Base-by-base conservation (phyloP, 2,797 vertebrate genomes). In the Pangasius sanitwongsei region DNA sequence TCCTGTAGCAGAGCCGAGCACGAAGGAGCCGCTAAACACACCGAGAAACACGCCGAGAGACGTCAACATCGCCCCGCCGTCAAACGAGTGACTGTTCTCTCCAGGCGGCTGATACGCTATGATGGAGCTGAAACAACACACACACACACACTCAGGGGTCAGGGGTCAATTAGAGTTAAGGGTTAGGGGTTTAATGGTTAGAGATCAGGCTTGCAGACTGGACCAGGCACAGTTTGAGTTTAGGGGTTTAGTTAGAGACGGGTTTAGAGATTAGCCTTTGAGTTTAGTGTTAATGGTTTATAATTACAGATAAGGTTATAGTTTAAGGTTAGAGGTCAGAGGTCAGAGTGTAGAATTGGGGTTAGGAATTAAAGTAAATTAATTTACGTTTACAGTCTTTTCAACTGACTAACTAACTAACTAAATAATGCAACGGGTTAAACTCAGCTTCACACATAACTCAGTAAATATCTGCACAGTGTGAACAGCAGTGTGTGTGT, bases 1-100 rank as follows among this genome's bases (percentile, higher is more conserved):
- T 91, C 98, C 99, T 1, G 98, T 98, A 86, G 96, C 97, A 80
- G 98, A 97, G 34, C 99, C 98, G 86, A 99, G 97, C 6, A 97
- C 97, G 86, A 99, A 99, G 59, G 99, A 99, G 23, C 98, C 98
- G 89, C 98, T 99, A 94, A 99, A 99, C 93, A 99, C 97, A 0
- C 97, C 98, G 86, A 99, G 94, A 93, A 99, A 99, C 90, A 98
- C 94, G 12, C 98, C 97, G 0, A 99, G 97, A 67, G 97, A 99
- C 88, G 98, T 98, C 90, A 99, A 95, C 97, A 99, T 95, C 0
- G 99, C 98, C 85, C 96, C 97, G 91, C 96, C 97, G 89, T 99
- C 98, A 78, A 99, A 99, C 1, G 97, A 98, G 95, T 99, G 97
- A 92, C 96, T 98, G 95, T 98, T 99, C 95, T 98, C 97, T 23